Evolutionary conservation across 2,888 invertebrate species (phyloP).

Genomic region (Abscondita cerata): DNA sequence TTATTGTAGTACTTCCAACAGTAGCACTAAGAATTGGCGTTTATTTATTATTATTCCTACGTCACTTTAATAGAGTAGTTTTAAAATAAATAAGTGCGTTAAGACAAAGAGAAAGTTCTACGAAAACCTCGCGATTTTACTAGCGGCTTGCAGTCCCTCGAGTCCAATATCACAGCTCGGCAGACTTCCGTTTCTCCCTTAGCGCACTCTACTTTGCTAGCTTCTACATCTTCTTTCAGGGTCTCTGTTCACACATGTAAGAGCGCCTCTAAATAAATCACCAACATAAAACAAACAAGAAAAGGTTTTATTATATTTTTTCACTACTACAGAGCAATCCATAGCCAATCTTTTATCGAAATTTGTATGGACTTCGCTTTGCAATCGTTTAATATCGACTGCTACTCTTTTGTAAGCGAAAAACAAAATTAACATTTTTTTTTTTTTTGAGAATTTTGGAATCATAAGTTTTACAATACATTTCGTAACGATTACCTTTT

Average conservation of each 20-base stretch:
- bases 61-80: not conserved
- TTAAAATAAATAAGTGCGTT: conserved; percentile 20
- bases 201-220: conserved; percentile 25
- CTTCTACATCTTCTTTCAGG: conserved; percentile 38
- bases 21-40: not conserved
- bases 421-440: too few species aligned
- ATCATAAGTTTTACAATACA: too few species aligned
- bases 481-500: too few species aligned
- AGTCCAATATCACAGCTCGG: conserved; percentile 38
- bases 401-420: not conserved
- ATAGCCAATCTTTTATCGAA: not conserved
- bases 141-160: conserved; percentile 27
- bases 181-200: conserved; percentile 31
- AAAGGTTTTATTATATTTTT: conserved; percentile 13
- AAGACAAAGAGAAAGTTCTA: conserved; percentile 21
- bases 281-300: conserved; percentile 17
- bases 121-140: conserved; percentile 31
- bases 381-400: not conserved
- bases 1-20: too few species aligned
- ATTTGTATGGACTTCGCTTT: not conserved
- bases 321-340: not conserved
- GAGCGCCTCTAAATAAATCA: conserved; percentile 21
- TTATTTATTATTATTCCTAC: not conserved
- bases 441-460: too few species aligned
- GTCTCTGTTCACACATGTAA: conserved; percentile 26